Evolutionary conservation across 2,113 vertebrate species (phyloP), one percentile per base, ranked within the genome.

Genomic region (Rhinoderma darwinii): DNA sequence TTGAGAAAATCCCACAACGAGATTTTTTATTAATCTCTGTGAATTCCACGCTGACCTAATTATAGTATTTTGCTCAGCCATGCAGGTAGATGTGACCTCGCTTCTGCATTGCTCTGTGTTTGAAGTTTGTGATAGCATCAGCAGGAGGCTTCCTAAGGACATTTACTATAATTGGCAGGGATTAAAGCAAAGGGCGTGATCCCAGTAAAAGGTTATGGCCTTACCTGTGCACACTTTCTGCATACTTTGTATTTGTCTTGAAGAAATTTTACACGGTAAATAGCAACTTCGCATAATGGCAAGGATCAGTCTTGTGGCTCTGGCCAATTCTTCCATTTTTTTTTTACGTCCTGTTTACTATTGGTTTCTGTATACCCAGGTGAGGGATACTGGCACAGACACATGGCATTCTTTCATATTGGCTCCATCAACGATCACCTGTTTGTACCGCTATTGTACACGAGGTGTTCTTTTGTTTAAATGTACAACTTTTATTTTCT

Each of bases 151-250:
- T 84, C 47, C 35, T 74, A 27, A 74, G 70, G 83, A 72, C 51
- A 75, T 43, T 82, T 44, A 44, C 56, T 44, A 44, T 66, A 82
- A 66, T 72, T 37, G 61, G 30, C 43, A 17, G 44, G 63, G 63
- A 83, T 83, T 83, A 83, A 27, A 51, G 43, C 43, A 51, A 32
- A 83, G 81, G 81, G 81, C 43, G 81, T 51, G 81, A 68, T 70
- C 63, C 30, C 27, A 72, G 61, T 14, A 10, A 83, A 44, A 83
- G 81, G 81, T 83, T n/a, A 72, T 37, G 44, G 43, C 81, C 37
- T n/a, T 82, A 20, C 79, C 79, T 66, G 25, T 44, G 79, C 59
- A 41, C 56, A 27, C 22, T 43, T 43, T 43, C 25, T 15, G 9
- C 15, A 63, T 8, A 30, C 11, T 8, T n/a, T 37, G 32, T 27